Conservation (phyloP, 2,113 vertebrate genomes). For the Sporophila hypoxantha region DNA sequence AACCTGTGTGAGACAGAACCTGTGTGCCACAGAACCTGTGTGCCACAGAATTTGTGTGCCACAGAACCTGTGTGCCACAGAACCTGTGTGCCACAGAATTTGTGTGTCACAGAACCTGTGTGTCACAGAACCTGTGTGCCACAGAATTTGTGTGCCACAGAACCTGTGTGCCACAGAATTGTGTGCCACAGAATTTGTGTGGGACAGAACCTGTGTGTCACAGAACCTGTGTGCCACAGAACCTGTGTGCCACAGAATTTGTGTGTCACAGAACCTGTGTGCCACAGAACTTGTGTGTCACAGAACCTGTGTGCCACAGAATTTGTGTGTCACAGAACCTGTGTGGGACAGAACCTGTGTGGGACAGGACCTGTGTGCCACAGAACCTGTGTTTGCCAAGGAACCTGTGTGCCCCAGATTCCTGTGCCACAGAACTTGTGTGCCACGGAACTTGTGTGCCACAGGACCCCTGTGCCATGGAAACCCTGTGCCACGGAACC, state of each 20-base stretch:
- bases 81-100: no score
- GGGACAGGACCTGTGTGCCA: no score
- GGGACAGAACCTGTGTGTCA: background rate
- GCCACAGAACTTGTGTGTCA: background rate
- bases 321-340: background rate
- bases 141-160: no score
- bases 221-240: no score
- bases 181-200: background rate
- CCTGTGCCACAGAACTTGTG: background rate
- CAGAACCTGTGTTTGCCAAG: no score
- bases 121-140: background rate
- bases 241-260: background rate
- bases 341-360: no score
- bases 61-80: background rate
- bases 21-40: no score
- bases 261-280: no score
- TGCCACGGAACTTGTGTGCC: background rate
- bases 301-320: no score
- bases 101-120: fast-evolving
- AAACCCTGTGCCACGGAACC: background rate
- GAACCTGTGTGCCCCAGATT: background rate
- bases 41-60: no score
- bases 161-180: no score
- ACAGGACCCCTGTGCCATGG: background rate
- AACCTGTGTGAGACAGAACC: no score